Conservation (phyloP, 2,113 vertebrate genomes). For the Dissostichus mawsoni region DNA sequence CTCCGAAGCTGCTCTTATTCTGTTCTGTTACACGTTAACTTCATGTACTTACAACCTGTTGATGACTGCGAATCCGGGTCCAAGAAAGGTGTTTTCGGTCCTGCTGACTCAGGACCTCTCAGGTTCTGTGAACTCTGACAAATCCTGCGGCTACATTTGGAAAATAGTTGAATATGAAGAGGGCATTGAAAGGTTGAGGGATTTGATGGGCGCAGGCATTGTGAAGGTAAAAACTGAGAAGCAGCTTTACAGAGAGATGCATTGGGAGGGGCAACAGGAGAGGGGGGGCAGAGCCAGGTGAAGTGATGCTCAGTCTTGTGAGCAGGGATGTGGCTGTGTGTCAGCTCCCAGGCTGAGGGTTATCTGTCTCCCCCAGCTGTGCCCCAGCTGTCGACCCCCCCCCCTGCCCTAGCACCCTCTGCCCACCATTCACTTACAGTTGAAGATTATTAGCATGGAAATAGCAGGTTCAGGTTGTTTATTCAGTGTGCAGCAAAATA, state of each 20-base stretch:
- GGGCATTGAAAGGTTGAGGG: slow-evolving; percentile 52
- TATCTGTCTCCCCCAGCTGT: slow-evolving; percentile 80
- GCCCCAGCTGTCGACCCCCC: slow-evolving; percentile 74
- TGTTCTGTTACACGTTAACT: slow-evolving; percentile 1
- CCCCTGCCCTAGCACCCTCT: slow-evolving; percentile 66
- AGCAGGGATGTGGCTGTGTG: slow-evolving; percentile 65
- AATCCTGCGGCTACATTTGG: slow-evolving; percentile 47
- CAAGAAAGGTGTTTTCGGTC: slow-evolving; percentile 20
- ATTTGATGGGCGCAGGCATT: slow-evolving; percentile 48
- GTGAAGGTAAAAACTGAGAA: slow-evolving; percentile 53
- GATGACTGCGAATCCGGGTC: background rate
- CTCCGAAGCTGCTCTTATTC: background rate
- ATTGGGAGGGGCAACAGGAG: slow-evolving; percentile 53
- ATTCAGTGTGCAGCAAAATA: slow-evolving; percentile 20
- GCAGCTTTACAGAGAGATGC: slow-evolving; percentile 58
- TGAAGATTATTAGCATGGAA: slow-evolving; percentile 67
- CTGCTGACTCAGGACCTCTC: slow-evolving; percentile 34
- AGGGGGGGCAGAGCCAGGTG: slow-evolving; percentile 58
- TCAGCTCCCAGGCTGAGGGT: slow-evolving; percentile 72
- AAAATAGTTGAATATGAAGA: slow-evolving; percentile 47
- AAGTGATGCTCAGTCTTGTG: slow-evolving; percentile 63
- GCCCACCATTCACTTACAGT: slow-evolving; percentile 50
- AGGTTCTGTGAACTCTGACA: slow-evolving; percentile 27
- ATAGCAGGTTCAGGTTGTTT: slow-evolving; percentile 59
- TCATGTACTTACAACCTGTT: slow-evolving; percentile 22